A percentile compares a stretch with the other conserved stretches of the same genome.
Conservation (phyloP, 2,797 vertebrate genomes). For the Danio kyathit region DNA sequence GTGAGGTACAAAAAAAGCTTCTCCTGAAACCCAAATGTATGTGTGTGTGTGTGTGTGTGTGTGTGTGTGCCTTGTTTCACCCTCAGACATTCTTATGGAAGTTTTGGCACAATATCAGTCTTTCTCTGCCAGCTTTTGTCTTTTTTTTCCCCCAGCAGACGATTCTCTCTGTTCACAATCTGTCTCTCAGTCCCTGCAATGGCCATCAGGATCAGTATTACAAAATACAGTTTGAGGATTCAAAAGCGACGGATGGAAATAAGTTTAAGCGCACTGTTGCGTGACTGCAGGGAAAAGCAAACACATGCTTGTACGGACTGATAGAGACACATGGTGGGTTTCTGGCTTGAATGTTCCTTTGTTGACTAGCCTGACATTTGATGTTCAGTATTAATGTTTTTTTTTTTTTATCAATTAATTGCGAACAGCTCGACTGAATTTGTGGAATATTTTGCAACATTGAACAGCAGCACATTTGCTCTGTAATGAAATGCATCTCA, state of each 20-base stretch:
- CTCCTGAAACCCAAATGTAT: conserved; percentile 10
- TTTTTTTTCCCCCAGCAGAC: conserved; percentile 31
- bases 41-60: conserved; percentile 27
- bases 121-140: conserved; percentile 44
- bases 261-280: background rate
- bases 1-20: conserved; percentile 48
- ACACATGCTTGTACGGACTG: conserved; percentile 16
- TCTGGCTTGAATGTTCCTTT: conserved; percentile 16
- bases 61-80: conserved; percentile 48
- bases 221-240: conserved; percentile 44
- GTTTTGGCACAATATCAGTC: conserved; percentile 38
- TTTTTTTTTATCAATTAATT: conserved; percentile 12
- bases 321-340: conserved; percentile 30
- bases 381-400: background rate
- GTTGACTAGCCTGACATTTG: background rate
- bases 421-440: background rate
- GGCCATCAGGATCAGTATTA: conserved; percentile 53
- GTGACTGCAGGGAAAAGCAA: conserved; percentile 29
- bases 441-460: conserved; percentile 1
- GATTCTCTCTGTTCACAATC: conserved; percentile 20
- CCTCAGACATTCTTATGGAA: conserved; percentile 41
- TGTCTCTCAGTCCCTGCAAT: conserved; percentile 36
- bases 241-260: conserved; percentile 16
- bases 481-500: conserved; percentile 11
- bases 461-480: background rate